These are phyloP conservation scores for Cataglyphis livida DNA, from an alignment of 2,888 invertebrate genomes.

Conservation along the genomic window DNA sequence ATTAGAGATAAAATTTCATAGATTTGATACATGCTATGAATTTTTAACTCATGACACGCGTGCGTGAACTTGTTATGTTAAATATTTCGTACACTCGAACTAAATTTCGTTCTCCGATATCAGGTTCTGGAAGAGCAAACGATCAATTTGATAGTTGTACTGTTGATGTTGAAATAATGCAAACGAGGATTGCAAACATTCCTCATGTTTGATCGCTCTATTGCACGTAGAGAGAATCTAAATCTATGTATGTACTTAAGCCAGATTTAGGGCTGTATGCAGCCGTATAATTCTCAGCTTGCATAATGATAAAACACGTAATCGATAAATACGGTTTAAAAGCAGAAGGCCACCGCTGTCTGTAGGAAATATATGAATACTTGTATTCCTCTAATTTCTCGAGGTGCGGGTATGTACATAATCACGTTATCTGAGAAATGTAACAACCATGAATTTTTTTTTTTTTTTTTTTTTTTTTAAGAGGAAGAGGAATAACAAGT, in stretches of 20 bases:
- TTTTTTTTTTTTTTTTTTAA: slow-evolving; percentile 9
- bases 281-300: slow-evolving; percentile 8
- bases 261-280: slow-evolving; percentile 1
- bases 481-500: too few relatives aligned
- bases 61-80: not conserved
- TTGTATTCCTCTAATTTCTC: not conserved
- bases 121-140: not conserved
- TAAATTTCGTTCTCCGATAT: slow-evolving; percentile 10
- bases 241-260: slow-evolving; percentile 25
- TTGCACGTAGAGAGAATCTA: not conserved
- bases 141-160: slow-evolving; percentile 19
- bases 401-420: not conserved
- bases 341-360: not conserved
- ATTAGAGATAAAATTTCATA: not conserved
- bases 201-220: slow-evolving; percentile 12
- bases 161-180: slow-evolving; percentile 32
- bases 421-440: not conserved
- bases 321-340: slow-evolving; percentile 7
- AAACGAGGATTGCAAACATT: slow-evolving; percentile 5
- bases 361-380: not conserved
- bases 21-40: not conserved
- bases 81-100: slow-evolving; percentile 15
- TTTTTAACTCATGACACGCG: not conserved
- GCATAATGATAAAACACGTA: slow-evolving; percentile 17
- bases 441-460: not conserved